Evolutionary conservation across 2,797 vertebrate genomes (phyloP).

Genomic region (Myoxocephalus aenaeus): DNA sequence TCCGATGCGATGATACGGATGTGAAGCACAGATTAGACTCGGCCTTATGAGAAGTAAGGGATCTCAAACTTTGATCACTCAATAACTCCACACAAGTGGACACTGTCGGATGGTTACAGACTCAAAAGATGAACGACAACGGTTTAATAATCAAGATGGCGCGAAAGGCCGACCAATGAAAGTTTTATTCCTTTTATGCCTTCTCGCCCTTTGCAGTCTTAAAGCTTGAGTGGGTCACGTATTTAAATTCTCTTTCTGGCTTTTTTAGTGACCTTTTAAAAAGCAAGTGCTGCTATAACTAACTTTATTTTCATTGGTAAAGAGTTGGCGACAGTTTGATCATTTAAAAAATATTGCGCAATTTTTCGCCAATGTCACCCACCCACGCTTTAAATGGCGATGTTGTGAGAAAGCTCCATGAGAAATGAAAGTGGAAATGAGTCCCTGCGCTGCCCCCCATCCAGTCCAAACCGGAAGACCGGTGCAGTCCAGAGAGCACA

Average conservation of each 20-base stretch:
- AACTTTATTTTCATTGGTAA: not conserved
- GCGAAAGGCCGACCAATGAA: not conserved
- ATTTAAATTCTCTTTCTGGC: not conserved
- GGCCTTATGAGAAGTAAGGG: constrained; percentile 28
- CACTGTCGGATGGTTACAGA: constrained; percentile 18
- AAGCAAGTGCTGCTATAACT: not conserved
- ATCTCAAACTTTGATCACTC: constrained; percentile 11
- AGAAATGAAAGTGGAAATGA: constrained; percentile 37
- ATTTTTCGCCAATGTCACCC: no score
- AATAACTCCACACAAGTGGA: not conserved
- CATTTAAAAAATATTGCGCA: no score
- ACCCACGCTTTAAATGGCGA: constrained; percentile 4
- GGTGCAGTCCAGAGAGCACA: constrained; percentile 38
- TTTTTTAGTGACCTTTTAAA: not conserved
- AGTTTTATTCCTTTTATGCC: constrained; percentile 4
- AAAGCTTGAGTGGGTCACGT: not conserved
- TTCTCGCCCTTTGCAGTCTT: not conserved
- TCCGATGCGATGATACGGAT: not conserved
- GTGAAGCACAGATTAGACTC: not conserved
- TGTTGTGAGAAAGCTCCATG: constrained; percentile 45
- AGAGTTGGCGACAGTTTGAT: not conserved
- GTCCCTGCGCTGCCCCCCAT: constrained; percentile 15
- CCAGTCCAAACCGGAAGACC: constrained; percentile 57
- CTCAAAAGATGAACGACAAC: constrained; percentile 19
- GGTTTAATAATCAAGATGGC: constrained; percentile 4